Conservation (phyloP, 2,888 invertebrate genomes). For the Noctua pronuba region DNA sequence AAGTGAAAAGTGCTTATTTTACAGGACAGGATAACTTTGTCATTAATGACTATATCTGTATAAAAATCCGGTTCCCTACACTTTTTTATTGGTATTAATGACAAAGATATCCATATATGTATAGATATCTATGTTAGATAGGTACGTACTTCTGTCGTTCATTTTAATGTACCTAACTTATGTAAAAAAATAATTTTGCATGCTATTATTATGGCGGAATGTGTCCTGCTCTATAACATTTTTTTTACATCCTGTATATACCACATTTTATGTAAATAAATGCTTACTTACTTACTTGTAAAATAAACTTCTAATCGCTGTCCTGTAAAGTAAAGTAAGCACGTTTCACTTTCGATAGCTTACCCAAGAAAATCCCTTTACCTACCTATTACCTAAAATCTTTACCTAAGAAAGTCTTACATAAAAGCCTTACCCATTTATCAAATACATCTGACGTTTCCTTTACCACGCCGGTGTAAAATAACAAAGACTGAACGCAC, state of each 20-base stretch:
- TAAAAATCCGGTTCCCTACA: background rate
- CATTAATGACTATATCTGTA: background rate
- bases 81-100: background rate
- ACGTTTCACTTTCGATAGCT: background rate
- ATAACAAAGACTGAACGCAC: slow-evolving; percentile 58
- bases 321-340: background rate
- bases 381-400: slow-evolving; percentile 45
- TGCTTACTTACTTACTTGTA: too few relatives aligned
- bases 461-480: slow-evolving; percentile 52
- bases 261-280: too few relatives aligned
- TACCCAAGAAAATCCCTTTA: slow-evolving; percentile 29
- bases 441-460: slow-evolving; percentile 55
- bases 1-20: background rate
- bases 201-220: too few relatives aligned
- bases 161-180: too few relatives aligned
- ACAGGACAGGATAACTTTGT: background rate
- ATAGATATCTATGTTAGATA: too few relatives aligned
- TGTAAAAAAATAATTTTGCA: too few relatives aligned
- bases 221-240: too few relatives aligned
- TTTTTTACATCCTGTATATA: too few relatives aligned
- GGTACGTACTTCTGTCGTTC: too few relatives aligned
- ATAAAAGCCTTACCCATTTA: slow-evolving; percentile 45
- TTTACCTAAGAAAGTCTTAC: slow-evolving; percentile 31
- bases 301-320: background rate
- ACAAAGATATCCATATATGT: background rate